Conservation (phyloP, 2,113 vertebrate species). For the Oostethus manadensis region DNA sequence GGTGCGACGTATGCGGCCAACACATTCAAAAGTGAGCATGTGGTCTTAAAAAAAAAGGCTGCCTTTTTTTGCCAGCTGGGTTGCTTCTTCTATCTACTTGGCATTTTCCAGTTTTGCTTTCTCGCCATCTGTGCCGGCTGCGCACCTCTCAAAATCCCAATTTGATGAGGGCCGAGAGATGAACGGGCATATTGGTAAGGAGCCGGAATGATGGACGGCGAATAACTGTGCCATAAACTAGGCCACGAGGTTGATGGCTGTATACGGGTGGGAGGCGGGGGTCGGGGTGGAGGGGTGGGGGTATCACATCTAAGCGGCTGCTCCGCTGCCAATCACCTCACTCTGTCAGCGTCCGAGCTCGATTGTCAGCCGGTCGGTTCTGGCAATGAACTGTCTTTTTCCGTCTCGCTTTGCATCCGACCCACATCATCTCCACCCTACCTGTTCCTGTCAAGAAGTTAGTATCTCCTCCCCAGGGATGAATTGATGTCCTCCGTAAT, state of each 20-base stretch:
- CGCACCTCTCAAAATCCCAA: not conserved
- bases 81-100: constrained; percentile 5
- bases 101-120: not conserved
- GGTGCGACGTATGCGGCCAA: too few relatives aligned
- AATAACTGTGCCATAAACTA: constrained; percentile 29
- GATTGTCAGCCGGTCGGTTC: constrained; percentile 42
- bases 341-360: constrained; percentile 33
- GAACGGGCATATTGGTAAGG: constrained; percentile 9
- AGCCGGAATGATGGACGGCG: constrained; percentile 25
- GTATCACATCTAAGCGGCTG: constrained; percentile 32
- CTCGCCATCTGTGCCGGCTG: not conserved
- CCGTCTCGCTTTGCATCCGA: constrained; percentile 1
- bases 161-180: too few relatives aligned
- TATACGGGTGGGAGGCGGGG: not conserved
- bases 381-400: not conserved
- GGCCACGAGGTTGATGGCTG: constrained; percentile 33
- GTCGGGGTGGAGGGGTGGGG: too few relatives aligned
- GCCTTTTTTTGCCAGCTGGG: constrained; percentile 1
- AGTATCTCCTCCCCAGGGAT: constrained; percentile 41
- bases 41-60: too few relatives aligned
- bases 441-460: constrained; percentile 11
- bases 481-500: constrained; percentile 60
- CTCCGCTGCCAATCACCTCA: constrained; percentile 46
- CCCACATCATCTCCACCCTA: not conserved
- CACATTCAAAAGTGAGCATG: too few relatives aligned